Conservation (phyloP, 1,140 invertebrate genomes). For the Drosophila baimaii region DNA sequence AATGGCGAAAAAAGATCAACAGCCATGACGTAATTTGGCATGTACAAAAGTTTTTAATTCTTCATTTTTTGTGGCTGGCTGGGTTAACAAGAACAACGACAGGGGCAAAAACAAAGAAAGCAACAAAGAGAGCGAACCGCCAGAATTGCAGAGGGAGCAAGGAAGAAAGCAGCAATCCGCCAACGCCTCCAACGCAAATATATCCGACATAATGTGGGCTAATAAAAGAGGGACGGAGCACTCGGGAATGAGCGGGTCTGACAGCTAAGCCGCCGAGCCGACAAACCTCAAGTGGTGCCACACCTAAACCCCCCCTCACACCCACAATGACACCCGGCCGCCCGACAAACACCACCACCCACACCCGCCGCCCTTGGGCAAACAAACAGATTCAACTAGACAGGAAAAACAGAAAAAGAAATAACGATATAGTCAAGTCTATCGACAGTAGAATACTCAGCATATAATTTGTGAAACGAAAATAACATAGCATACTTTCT, state of each 20-base stretch:
- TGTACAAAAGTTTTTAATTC: slow-evolving; percentile 66
- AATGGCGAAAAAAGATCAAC: slow-evolving; percentile 27
- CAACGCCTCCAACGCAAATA: slow-evolving; percentile 60
- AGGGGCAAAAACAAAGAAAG: slow-evolving; percentile 14
- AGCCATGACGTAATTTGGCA: slow-evolving; percentile 72
- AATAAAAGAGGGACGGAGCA: slow-evolving; percentile 50
- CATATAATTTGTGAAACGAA: background rate
- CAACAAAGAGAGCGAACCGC: slow-evolving; percentile 26
- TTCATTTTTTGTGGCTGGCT: slow-evolving; percentile 31
- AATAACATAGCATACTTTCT: background rate
- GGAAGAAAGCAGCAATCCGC: slow-evolving; percentile 35
- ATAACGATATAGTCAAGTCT: background rate
- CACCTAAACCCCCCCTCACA: slow-evolving; percentile 31
- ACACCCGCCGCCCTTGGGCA: slow-evolving; percentile 19
- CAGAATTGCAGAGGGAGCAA: slow-evolving; percentile 5
- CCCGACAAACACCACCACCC: slow-evolving; percentile 5
- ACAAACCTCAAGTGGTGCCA: slow-evolving; percentile 70
- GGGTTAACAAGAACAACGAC: slow-evolving; percentile 45
- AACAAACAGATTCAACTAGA: slow-evolving; percentile 63
- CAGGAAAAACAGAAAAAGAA: slow-evolving; percentile 34
- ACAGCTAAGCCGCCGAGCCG: slow-evolving; percentile 44
- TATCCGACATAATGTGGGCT: slow-evolving; percentile 66
- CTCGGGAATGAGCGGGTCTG: slow-evolving; percentile 21
- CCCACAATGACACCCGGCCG: background rate
- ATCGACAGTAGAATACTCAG: background rate